Evolutionary conservation across 2,888 invertebrate genomes (phyloP).

Genomic region (Agonopterix alstromeriana): DNA sequence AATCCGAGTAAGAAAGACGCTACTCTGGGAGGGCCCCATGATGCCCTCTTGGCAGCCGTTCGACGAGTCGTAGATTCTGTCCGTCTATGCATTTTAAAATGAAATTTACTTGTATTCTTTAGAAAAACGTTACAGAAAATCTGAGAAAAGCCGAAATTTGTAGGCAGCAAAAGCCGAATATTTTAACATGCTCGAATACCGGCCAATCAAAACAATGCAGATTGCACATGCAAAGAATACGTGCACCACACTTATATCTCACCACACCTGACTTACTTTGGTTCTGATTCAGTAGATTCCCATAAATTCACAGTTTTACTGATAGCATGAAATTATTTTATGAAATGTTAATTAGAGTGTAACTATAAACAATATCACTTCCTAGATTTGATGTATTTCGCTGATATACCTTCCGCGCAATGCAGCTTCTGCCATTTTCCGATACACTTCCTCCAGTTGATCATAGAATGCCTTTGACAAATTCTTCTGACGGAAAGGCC

Average conservation of each 20-base stretch:
- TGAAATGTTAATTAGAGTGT: no score
- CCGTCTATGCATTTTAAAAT: slow-evolving; percentile 29
- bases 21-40: slow-evolving; percentile 55
- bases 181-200: no score
- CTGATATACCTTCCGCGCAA: slow-evolving; percentile 71
- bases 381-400: neutral
- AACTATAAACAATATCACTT: no score
- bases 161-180: no score
- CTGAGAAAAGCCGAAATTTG: no score
- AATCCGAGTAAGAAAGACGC: slow-evolving; percentile 63
- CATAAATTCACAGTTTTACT: slow-evolving; percentile 60
- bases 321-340: slow-evolving; percentile 38
- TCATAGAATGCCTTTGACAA: slow-evolving; percentile 74
- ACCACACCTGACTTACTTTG: slow-evolving; percentile 36
- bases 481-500: slow-evolving; percentile 80
- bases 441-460: slow-evolving; percentile 74
- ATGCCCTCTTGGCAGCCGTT: slow-evolving; percentile 29
- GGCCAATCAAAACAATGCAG: no score
- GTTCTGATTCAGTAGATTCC: slow-evolving; percentile 36
- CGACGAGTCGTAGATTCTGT: slow-evolving; percentile 47
- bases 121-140: neutral
- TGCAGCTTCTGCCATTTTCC: slow-evolving; percentile 76
- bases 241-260: neutral
- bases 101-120: neutral
- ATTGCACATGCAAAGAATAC: no score